Percentiles rank a stretch among this genome's conserved stretches.
phyloP scores from a whole-genome alignment of 2,888 invertebrate species.

The Ophion obscuratus region DNA sequence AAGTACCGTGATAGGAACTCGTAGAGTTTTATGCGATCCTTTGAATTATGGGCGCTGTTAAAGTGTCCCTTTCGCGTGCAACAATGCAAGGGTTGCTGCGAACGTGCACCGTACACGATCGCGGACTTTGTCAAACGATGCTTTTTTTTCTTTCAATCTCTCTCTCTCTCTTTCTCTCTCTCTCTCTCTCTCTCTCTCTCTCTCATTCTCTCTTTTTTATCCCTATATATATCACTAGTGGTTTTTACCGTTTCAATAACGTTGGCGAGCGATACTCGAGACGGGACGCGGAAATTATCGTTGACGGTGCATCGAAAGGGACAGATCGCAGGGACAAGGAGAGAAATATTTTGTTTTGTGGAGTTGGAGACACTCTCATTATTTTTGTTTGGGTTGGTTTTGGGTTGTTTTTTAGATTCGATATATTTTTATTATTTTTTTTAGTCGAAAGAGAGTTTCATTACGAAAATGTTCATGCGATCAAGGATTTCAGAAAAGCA shows the following conservation, averaged over 20 bases:
- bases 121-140: constrained; percentile 41
- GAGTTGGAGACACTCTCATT: too few species aligned
- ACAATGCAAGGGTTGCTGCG: constrained; percentile 29
- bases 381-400: too few species aligned
- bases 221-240: background rate
- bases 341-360: background rate
- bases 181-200: background rate
- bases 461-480: too few species aligned
- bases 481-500: too few species aligned
- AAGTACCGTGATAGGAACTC: constrained; percentile 61
- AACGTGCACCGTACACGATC: constrained; percentile 24
- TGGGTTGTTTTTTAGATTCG: too few species aligned
- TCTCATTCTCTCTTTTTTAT: background rate
- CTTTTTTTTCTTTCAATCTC: constrained; percentile 3
- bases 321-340: background rate
- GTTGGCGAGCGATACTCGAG: background rate
- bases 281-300: constrained; percentile 3
- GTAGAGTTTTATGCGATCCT: constrained; percentile 61
- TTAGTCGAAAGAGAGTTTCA: too few species aligned
- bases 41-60: constrained; percentile 70
- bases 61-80: constrained; percentile 58
- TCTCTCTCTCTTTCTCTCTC: too few species aligned
- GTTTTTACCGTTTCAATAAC: constrained; percentile 10
- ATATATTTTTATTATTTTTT: too few species aligned
- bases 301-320: background rate